Evolutionary conservation across 2,113 vertebrate genomes (phyloP).

Genomic region (Melanocharis versteri): DNA sequence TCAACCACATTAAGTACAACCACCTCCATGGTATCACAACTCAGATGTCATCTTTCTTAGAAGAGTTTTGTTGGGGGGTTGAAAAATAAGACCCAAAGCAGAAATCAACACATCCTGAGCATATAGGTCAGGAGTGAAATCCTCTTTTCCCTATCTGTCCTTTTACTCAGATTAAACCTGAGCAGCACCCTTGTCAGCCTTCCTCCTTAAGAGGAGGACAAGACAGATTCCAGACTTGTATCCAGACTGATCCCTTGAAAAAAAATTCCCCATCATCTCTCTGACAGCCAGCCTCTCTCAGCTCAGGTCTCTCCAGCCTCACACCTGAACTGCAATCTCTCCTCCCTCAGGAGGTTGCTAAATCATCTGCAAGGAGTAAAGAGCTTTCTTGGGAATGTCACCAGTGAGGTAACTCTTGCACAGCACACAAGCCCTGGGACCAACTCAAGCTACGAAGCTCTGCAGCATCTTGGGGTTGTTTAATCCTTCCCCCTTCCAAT

Average conservation of each 20-base stretch:
- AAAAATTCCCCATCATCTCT: not conserved
- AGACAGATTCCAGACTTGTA: not conserved
- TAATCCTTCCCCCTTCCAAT: not conserved
- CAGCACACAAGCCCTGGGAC: not conserved
- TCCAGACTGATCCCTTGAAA: not conserved
- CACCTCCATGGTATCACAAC: not conserved
- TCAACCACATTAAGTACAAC: not conserved
- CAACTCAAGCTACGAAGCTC: not conserved
- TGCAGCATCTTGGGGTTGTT: not conserved
- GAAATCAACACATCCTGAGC: not conserved
- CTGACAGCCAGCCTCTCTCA: not conserved
- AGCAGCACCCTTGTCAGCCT: not conserved
- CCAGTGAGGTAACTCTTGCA: not conserved
- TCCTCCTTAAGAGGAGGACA: not conserved
- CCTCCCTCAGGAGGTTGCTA: not conserved
- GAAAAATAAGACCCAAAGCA: not conserved
- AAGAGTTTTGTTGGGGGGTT: not conserved
- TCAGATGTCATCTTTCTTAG: not conserved
- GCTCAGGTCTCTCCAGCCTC: not conserved
- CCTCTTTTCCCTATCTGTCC: not conserved
- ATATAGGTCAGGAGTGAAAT: not conserved
- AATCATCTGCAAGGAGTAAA: not conserved
- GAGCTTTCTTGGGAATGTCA: not conserved
- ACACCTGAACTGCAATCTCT: accelerated
- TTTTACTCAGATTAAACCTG: not conserved